Evolutionary conservation across 2,113 vertebrate genomes (phyloP), one percentile per base, ranked within the genome.

Genomic region (Etheostoma spectabile): DNA sequence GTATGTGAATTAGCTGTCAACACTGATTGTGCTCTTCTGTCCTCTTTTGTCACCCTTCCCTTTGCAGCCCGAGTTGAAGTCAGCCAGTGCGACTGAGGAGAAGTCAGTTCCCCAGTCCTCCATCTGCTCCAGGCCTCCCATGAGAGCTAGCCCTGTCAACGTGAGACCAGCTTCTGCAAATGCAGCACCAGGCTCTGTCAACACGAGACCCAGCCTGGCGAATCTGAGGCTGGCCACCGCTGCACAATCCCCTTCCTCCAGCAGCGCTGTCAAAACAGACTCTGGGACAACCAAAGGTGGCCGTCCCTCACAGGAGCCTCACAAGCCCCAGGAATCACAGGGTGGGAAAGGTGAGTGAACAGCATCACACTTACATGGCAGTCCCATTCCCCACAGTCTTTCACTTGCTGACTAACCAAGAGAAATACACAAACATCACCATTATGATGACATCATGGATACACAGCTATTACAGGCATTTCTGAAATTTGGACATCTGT

Each of bases 341-440:
- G 38, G 52, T 30, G 71, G 62, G 70, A 91, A 87, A 91, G 95
- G 94, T 95, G 70, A 93, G 93, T 77, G 56, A 70, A 68, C 64
- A 56, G 48, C 35, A 56, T 68, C 30, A 2, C 18, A 52, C 49
- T 63, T 46, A 15, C 38, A 49, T 13, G 46, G 19, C 21, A 19
- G 38, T 38, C 8, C 38, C 38, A 38, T 38, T 38, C 8, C 38
- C 27, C 0, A 3, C 46, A 14, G 27, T 67, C 52, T 72, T 59
- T 22, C 14, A 24, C 3, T 60, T 33, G 6, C 46, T 45, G 46
- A 48, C 24, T 60, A 45, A 68, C 15, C 6, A 62, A 24, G 3
- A 46, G 2, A 75, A 18, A 21, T 18, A 53, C 46, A 53, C 1
- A n/a, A 45, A 46, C 48, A 46, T 19, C 30, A 19, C 18, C 10